phyloP scores from a whole-genome alignment of 2,797 vertebrate genomes.

The Serranus cabrilla region DNA sequence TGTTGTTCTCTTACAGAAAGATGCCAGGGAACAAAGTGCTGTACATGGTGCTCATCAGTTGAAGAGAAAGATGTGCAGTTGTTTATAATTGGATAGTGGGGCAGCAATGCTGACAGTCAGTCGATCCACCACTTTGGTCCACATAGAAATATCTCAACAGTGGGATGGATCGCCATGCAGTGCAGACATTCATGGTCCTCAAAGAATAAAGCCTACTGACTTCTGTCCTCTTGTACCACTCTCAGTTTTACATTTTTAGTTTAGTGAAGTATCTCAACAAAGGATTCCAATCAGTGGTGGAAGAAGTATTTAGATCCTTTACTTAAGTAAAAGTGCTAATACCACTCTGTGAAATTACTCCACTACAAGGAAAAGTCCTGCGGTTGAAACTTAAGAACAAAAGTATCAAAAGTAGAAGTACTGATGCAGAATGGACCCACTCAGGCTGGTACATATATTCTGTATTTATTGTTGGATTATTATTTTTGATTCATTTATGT shows the following conservation, averaged over 20 bases:
- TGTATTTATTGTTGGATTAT: too few species aligned
- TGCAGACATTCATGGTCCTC: not conserved
- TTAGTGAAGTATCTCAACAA: not conserved
- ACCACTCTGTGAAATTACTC: too few species aligned
- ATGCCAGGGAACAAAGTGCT: not conserved
- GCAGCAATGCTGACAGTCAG: not conserved
- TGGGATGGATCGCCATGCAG: not conserved
- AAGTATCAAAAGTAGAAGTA: too few species aligned
- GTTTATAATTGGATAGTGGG: not conserved
- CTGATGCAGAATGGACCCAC: too few species aligned
- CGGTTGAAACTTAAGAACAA: too few species aligned
- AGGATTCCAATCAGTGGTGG: not conserved
- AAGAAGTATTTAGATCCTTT: too few species aligned
- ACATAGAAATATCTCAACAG: not conserved
- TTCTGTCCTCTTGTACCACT: not conserved
- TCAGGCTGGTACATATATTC: too few species aligned
- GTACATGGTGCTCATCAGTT: not conserved
- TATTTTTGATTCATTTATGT: too few species aligned
- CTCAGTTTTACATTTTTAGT: not conserved
- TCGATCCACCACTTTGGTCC: not conserved
- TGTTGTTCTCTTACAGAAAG: conserved; percentile 4
- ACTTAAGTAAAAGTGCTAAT: too few species aligned
- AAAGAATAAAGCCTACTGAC: not conserved
- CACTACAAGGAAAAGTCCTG: too few species aligned
- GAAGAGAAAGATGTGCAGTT: not conserved